A percentile compares a stretch with the other conserved stretches of the same genome.
Conservation (phyloP, 1,140 invertebrate genomes). For the Drosophila parvula region DNA sequence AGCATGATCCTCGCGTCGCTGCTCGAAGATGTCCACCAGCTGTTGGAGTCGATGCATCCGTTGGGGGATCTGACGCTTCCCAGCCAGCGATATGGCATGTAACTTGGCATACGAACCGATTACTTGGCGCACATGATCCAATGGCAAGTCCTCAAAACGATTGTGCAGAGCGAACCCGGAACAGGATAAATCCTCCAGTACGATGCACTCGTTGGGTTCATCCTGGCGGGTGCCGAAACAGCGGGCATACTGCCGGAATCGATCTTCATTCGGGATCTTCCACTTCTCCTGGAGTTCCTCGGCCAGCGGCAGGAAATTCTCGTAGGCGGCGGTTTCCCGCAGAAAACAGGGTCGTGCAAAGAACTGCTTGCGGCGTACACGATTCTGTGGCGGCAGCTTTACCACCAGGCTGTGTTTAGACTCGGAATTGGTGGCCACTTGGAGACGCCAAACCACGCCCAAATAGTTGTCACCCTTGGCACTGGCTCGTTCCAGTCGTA, state of each 20-base stretch:
- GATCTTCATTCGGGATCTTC: conserved; percentile 52
- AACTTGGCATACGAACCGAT: conserved; percentile 85
- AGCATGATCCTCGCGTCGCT: conserved; percentile 50
- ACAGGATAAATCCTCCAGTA: conserved; percentile 85
- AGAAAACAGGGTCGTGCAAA: conserved; percentile 70
- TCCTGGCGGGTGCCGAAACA: conserved; percentile 80
- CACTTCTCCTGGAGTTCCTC: conserved; percentile 70
- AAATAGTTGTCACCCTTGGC: conserved; percentile 83
- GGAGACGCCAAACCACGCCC: conserved; percentile 77
- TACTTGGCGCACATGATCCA: conserved; percentile 84
- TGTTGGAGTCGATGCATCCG: conserved; percentile 57
- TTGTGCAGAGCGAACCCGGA: conserved; percentile 84
- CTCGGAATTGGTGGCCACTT: not conserved
- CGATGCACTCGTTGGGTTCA: conserved; percentile 84
- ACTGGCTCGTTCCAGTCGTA: conserved; percentile 54
- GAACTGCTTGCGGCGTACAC: conserved; percentile 69
- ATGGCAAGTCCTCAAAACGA: conserved; percentile 82
- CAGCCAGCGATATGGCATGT: conserved; percentile 85
- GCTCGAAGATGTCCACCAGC: conserved; percentile 75
- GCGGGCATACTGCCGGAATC: conserved; percentile 76
- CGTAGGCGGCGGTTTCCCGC: conserved; percentile 81
- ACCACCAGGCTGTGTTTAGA: conserved; percentile 49
- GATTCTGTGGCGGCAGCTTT: conserved; percentile 73
- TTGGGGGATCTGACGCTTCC: conserved; percentile 78
- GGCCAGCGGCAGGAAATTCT: conserved; percentile 77